These are phyloP conservation scores for Phalera bucephala DNA, from an alignment of 2,888 invertebrate genomes.

Conservation along the genomic window DNA sequence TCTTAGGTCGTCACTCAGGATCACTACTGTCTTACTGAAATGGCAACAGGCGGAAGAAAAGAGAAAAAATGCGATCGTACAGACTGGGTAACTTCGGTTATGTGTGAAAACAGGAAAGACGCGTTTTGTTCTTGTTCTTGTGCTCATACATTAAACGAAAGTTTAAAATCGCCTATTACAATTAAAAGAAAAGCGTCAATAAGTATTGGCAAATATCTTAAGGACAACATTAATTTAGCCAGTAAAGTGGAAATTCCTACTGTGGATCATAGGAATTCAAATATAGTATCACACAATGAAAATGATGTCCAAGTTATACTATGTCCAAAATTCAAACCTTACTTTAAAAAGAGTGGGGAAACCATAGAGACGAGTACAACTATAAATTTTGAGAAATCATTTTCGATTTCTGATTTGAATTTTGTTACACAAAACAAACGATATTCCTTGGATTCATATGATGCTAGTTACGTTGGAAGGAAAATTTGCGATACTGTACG, in stretches of 20 bases:
- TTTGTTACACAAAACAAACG: conserved; percentile 1
- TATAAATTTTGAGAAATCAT: neutral
- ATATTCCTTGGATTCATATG: conserved; percentile 4
- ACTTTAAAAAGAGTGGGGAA: conserved; percentile 7
- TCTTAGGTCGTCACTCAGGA: conserved; percentile 36
- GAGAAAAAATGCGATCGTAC: conserved; percentile 1
- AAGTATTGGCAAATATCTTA: conserved; percentile 10
- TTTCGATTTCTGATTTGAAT: conserved; percentile 1
- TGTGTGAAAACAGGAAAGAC: conserved; percentile 4
- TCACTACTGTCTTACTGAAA: conserved; percentile 10
- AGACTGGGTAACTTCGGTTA: neutral
- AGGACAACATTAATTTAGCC: neutral
- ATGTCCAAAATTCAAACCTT: conserved; percentile 17
- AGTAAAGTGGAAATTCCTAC: neutral
- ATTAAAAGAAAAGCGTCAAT: conserved; percentile 11
- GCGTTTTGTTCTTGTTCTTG: conserved; percentile 7
- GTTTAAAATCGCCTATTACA: neutral
- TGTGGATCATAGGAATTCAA: neutral
- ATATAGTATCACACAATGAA: conserved; percentile 1
- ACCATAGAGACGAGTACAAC: conserved; percentile 4
- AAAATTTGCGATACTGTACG: conserved; percentile 24
- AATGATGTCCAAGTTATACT: conserved; percentile 9
- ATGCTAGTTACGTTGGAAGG: conserved; percentile 13
- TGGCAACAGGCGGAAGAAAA: conserved; percentile 3
- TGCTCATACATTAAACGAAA: neutral